Evolutionary conservation across 1,140 invertebrate genomes (phyloP).

Genomic region (Chrysoperla carnea): DNA sequence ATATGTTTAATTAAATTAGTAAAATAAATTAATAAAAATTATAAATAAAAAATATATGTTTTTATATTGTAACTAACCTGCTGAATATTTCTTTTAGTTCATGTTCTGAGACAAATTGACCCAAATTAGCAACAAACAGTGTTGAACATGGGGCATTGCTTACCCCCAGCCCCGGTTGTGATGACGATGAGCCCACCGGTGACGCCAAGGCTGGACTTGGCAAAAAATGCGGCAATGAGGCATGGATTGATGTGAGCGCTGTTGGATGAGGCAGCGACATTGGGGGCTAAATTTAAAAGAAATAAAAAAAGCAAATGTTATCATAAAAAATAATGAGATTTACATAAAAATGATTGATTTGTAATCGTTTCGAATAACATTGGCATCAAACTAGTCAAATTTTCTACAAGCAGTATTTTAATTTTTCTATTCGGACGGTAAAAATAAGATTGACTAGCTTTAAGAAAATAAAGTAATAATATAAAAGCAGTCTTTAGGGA

Average conservation of each 20-base stretch:
- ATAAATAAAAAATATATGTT: too few species aligned
- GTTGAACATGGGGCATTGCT: conserved; percentile 83
- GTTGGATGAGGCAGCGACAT: conserved; percentile 63
- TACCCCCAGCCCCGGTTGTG: conserved; percentile 40
- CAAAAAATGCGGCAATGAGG: conserved; percentile 55
- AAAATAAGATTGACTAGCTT: too few species aligned
- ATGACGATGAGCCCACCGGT: conserved; percentile 65
- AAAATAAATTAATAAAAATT: too few species aligned
- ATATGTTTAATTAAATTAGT: too few species aligned
- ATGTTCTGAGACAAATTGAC: conserved; percentile 89
- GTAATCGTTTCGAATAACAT: too few species aligned
- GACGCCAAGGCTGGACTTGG: conserved; percentile 70
- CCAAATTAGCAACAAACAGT: conserved; percentile 92
- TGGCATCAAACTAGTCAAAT: too few species aligned
- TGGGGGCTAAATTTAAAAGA: conserved; percentile 30
- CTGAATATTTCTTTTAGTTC: conserved; percentile 95
- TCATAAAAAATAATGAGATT: conserved; percentile 5
- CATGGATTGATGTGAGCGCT: conserved; percentile 63
- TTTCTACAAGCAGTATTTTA: too few species aligned
- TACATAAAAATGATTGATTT: conserved; percentile 7
- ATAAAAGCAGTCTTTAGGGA: too few species aligned
- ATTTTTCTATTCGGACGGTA: too few species aligned
- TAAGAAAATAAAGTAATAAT: too few species aligned
- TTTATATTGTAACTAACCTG: conserved; percentile 46
- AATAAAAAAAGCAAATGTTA: background rate